A percentile compares a stretch with the other conserved stretches of the same genome.
Conservation (phyloP, 2,113 vertebrate genomes). For the Oreocharis arfaki region DNA sequence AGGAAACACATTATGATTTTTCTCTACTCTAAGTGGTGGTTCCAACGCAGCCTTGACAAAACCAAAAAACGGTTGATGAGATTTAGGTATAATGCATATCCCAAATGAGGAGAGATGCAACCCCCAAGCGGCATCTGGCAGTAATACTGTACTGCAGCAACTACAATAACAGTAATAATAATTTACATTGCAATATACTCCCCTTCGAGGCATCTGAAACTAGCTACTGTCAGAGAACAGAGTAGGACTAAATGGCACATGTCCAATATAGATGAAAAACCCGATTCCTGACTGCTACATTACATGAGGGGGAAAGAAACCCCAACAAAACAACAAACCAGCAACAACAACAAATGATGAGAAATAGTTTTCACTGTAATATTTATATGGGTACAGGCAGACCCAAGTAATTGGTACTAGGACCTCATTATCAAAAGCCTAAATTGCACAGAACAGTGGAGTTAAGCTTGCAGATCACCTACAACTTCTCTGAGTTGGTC, state of each 20-base stretch:
- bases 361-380: not conserved
- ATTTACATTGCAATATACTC: conserved; percentile 25
- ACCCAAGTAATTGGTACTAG: not conserved
- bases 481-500: not conserved
- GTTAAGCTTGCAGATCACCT: not conserved
- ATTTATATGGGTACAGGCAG: not conserved
- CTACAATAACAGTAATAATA: conserved; percentile 29
- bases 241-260: not conserved
- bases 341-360: not conserved
- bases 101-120: not conserved
- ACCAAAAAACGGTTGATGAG: not conserved
- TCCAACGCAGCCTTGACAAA: not conserved
- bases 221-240: conserved; percentile 41
- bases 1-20: not conserved
- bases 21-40: not conserved
- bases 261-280: not conserved
- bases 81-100: not conserved
- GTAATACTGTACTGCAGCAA: conserved; percentile 7
- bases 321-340: not conserved
- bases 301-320: not conserved
- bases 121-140: not conserved
- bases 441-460: not conserved
- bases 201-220: conserved; percentile 16
- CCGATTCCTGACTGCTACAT: not conserved
- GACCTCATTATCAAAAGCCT: not conserved